Evolutionary conservation across 64 coral and sea anemone species (phyloP), one percentile per base, ranked within the genome.

Genomic region (Hydrozoanthus tunicans): DNA sequence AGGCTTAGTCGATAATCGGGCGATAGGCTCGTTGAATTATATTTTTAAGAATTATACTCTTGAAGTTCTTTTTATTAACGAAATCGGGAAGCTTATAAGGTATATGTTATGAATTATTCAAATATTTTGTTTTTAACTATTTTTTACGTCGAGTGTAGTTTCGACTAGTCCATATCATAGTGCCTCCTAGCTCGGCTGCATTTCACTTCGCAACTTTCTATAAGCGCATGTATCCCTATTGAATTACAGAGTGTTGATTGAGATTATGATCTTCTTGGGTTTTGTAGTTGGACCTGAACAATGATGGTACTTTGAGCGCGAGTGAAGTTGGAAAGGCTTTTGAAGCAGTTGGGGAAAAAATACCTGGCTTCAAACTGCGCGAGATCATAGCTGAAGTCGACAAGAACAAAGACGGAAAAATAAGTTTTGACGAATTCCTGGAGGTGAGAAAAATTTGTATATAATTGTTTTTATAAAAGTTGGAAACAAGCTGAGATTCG

Each of bases 351-450:
- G 93, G 93, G n/a, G 93, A 94, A 71, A 68, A 79, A 4, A 81
- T 98, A 72, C 93, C 96, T 57, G 96, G 96, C 64, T 95, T 78
- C 61, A 93, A 91, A 85, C 59, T 98, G 80, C 91, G 96, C 24
- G 91, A 90, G 62, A 88, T 94, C 24, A 91, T 93, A 3, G 51
- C 74, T 67, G 81, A 94, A 1, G 67, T 93, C 5, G 96, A 94
- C 70, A 64, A 54, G 59, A 90, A 96, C 77, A 43, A 81, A 17
- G 92, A 96, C 70, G 96, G 93, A 15, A 93, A 81, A 17, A 53
- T 98, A 6, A 89, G 92, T 77, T 98, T 98, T 53, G 88, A 93
- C 14, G 96, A 98, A 67, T 98, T 98, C 60, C 23, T 94, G n/a
- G 93, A 94, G 93, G 96, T 98, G 53, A 80, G 81, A 5, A 13